A percentile compares a stretch with the other conserved stretches of the same genome.
These are phyloP conservation scores for Drosophila albomicans DNA, from an alignment of 1,140 invertebrate species.

Conservation along the genomic window DNA sequence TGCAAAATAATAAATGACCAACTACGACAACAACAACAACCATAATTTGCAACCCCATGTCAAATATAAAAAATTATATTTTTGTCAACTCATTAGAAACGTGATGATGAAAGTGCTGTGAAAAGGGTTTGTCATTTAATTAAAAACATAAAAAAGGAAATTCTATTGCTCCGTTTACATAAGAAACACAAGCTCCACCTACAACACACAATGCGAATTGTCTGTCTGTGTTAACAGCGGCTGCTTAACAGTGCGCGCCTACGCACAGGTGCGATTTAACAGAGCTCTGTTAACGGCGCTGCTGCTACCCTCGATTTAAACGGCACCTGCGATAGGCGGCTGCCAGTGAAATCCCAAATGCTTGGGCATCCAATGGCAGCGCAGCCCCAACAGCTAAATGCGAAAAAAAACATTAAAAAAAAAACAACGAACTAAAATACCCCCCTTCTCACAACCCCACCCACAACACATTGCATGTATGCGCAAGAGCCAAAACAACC, in stretches of 20 bases:
- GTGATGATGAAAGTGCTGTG: slow-evolving; percentile 49
- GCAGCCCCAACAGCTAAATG: slow-evolving; percentile 35
- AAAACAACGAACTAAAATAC: slow-evolving; percentile 30
- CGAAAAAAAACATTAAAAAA: slow-evolving; percentile 12
- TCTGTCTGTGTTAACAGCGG: slow-evolving; percentile 16
- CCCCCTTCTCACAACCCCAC: slow-evolving; percentile 9
- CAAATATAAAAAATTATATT: slow-evolving; percentile 53
- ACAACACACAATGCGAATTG: background rate
- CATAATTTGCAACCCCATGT: slow-evolving; percentile 30
- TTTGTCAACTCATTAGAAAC: slow-evolving; percentile 58
- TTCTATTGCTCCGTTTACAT: slow-evolving; percentile 6
- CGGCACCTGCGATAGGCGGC: slow-evolving; percentile 80
- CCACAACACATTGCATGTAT: slow-evolving; percentile 6
- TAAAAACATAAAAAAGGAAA: slow-evolving; percentile 31
- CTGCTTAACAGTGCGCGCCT: slow-evolving; percentile 51
- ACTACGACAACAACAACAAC: slow-evolving; percentile 23
- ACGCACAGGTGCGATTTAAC: slow-evolving; percentile 52
- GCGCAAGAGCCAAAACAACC: slow-evolving; percentile 71
- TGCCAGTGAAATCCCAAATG: slow-evolving; percentile 40
- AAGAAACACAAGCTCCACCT: slow-evolving; percentile 42
- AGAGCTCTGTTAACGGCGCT: slow-evolving; percentile 40
- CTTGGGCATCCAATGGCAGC: slow-evolving; percentile 66
- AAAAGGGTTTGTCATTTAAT: slow-evolving; percentile 55
- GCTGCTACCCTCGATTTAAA: slow-evolving; percentile 44
- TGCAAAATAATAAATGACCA: slow-evolving; percentile 53